Conservation (phyloP, 2,797 vertebrate genomes). For the Sebastolobus altivelis region DNA sequence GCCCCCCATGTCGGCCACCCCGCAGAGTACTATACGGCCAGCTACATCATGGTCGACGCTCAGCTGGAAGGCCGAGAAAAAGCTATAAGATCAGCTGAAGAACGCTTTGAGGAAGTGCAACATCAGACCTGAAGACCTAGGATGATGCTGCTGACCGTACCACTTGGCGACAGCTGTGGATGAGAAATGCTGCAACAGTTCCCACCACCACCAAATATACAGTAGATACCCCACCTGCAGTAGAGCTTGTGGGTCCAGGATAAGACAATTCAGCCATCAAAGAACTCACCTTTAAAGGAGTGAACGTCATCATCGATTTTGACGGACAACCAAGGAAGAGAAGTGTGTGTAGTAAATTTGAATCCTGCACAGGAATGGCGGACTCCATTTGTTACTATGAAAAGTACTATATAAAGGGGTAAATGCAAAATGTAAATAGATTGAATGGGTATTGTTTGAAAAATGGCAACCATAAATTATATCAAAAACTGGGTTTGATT, state of each 20-base stretch:
- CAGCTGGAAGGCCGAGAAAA: too few species aligned
- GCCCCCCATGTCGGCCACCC: too few species aligned
- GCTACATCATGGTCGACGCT: too few species aligned
- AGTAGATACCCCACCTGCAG: neutral
- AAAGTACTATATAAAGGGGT: neutral
- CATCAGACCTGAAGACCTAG: too few species aligned
- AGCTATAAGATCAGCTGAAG: too few species aligned
- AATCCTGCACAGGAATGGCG: neutral
- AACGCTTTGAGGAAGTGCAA: too few species aligned
- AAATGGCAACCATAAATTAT: neutral
- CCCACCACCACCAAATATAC: too few species aligned
- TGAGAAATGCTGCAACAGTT: too few species aligned
- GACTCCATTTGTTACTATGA: neutral
- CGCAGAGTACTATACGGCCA: too few species aligned
- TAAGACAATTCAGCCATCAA: neutral
- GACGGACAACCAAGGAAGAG: neutral
- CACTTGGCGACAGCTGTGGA: too few species aligned
- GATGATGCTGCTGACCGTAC: too few species aligned
- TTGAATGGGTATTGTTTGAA: neutral
- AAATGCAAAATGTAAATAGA: neutral
- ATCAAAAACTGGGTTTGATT: neutral
- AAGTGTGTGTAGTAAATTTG: neutral
- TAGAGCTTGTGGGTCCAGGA: neutral
- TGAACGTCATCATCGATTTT: neutral
- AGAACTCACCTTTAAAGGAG: neutral